Conservation (phyloP, 2,113 vertebrate species). For the Phodopus roborovskii region DNA sequence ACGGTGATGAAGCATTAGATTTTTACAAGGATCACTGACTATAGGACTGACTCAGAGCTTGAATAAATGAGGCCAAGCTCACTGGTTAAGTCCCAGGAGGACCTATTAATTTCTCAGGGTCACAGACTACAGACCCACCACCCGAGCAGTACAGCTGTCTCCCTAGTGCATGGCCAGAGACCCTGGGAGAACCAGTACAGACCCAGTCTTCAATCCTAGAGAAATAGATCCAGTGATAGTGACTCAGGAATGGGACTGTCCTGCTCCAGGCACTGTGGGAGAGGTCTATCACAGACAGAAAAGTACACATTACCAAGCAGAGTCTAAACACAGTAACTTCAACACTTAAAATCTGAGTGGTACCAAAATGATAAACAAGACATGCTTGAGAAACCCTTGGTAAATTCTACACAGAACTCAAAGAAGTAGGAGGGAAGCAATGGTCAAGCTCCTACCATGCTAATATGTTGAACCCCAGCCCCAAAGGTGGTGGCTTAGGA, state of each 20-base stretch:
- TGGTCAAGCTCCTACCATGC: neutral
- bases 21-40: neutral
- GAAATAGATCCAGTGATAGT: neutral
- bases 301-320: fast-evolving
- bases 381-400: neutral
- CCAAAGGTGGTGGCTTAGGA: neutral
- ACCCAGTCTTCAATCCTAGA: neutral
- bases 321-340: fast-evolving
- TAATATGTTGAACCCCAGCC: neutral
- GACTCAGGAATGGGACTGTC: fast-evolving
- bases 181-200: neutral
- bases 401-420: neutral
- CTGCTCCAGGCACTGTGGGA: fast-evolving
- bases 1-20: neutral
- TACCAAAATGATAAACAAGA: neutral
- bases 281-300: neutral
- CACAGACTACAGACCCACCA: fast-evolving
- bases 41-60: neutral
- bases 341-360: neutral
- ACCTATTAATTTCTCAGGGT: neutral
- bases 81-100: neutral
- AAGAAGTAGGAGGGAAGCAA: neutral
- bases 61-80: neutral
- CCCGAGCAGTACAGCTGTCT: fast-evolving
- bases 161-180: no score